Conservation (phyloP, 2,888 invertebrate genomes). For the Cataglyphis altisquamis region DNA sequence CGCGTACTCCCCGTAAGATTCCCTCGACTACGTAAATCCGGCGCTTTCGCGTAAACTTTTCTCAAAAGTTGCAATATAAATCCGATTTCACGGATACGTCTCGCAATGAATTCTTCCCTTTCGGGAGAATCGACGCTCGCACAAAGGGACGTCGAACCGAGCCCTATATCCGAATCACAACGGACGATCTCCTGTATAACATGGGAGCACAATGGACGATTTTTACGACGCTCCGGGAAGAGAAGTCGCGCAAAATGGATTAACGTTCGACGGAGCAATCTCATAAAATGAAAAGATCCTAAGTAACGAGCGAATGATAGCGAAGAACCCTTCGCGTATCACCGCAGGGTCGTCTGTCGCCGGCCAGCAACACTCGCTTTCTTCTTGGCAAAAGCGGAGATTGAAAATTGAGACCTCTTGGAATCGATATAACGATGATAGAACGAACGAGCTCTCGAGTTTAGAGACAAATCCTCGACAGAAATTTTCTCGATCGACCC, state of each 20-base stretch:
- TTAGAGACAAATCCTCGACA: neutral
- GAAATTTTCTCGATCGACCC: neutral
- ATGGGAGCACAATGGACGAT: conserved; percentile 46
- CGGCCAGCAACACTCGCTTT: conserved; percentile 5
- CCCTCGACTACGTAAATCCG: conserved; percentile 27
- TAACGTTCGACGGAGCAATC: conserved; percentile 52
- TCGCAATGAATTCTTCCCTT: conserved; percentile 36
- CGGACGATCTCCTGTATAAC: neutral
- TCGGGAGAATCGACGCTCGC: conserved; percentile 21
- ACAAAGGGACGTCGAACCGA: conserved; percentile 28
- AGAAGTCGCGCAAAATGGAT: conserved; percentile 55
- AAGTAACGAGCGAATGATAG: conserved; percentile 56
- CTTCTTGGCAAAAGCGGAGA: neutral
- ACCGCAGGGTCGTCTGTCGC: conserved; percentile 13
- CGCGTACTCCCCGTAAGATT: neutral
- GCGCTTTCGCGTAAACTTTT: conserved; percentile 15
- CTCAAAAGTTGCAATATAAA: conserved; percentile 46
- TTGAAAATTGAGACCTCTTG: conserved; percentile 26
- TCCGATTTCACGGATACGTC: conserved; percentile 35
- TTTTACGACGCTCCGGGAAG: conserved; percentile 45
- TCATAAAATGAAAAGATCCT: conserved; percentile 54
- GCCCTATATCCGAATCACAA: conserved; percentile 22
- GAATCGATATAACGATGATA: conserved; percentile 22
- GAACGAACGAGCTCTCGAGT: neutral
- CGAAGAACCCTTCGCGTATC: conserved; percentile 1